A percentile compares a stretch with the other conserved stretches of the same genome.
Conservation (phyloP, 2,888 invertebrate genomes). For the Drosophila lacicola region DNA sequence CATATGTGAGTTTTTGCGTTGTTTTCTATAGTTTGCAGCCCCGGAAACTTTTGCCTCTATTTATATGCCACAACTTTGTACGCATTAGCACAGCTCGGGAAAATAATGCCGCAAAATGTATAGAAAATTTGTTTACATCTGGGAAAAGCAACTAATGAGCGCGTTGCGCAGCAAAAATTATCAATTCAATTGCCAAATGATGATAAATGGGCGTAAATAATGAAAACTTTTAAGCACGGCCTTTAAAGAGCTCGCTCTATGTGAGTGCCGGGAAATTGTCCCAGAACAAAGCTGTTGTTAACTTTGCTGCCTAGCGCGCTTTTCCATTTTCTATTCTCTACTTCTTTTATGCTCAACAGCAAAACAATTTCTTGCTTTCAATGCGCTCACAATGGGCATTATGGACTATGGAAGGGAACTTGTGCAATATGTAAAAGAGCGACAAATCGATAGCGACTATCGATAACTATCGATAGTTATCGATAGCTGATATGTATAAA, state of each 20-base stretch:
- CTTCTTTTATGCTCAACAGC: constrained; percentile 8
- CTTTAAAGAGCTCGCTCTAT: constrained; percentile 11
- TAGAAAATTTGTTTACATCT: constrained; percentile 7
- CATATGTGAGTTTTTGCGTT: no score
- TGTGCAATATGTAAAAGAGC: no score
- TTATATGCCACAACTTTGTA: not conserved
- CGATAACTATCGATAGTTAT: not conserved
- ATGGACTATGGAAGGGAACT: not conserved
- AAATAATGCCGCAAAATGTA: no score
- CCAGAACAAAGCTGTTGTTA: constrained; percentile 21
- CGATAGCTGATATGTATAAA: no score
- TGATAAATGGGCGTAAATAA: constrained; percentile 48
- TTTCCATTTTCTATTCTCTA: constrained; percentile 18
- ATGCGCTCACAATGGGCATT: not conserved
- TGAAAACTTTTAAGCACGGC: constrained; percentile 19
- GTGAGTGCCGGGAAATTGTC: constrained; percentile 16
- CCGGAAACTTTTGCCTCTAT: not conserved
- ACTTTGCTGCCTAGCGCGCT: constrained; percentile 33
- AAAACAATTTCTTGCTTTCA: not conserved
- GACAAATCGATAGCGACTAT: not conserved
- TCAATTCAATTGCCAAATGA: constrained; percentile 48
- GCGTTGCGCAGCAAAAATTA: constrained; percentile 30
- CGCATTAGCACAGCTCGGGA: no score
- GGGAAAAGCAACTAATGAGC: constrained; percentile 46
- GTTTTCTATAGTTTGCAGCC: no score